Base-by-base conservation (phyloP, 2,888 invertebrate genomes). In the Eilema griseolum region DNA sequence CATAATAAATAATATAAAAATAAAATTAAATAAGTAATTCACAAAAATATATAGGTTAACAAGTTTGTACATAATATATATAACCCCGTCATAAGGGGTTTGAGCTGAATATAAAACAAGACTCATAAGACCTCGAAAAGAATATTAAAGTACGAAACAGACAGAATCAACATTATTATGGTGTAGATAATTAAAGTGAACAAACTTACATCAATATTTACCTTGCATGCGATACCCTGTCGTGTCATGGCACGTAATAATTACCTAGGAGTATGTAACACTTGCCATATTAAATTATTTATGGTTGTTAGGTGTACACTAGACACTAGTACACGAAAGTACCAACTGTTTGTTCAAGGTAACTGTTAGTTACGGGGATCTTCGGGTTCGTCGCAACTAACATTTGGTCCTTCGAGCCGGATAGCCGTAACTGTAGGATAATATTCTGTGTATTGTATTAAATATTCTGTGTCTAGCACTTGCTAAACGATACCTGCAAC, bases 281-380 rank as follows among this genome's bases (percentile, higher is more conserved):
- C 37, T 56, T 26, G 41, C 52, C 46, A 10, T 11, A 41, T 26
- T 70, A 28, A 69, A 80, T 77, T 72, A 82, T 80, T 77, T 79
- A 73, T 59, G 61, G 4, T 33, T 24, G 61, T 31, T 61, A 33
- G 67, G 68, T 63, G 66, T 65, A 69, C 68, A 66, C 65, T n/a
- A 52, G 61, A 28, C 60, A 20, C 12, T 60, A 56, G n/a, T n/a
- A n/a, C 56, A 28, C 5, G 41, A 24, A 69, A 14, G 61, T 73
- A 78, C 61, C 68, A 56, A 67, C 52, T 71, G 67, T 82, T 77
- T 75, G 70, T 71, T 63, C 76, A 81, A 75, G 75, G 80, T 69
- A 71, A 72, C 69, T 56, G 68, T 66, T 61, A 66, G 63, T 26
- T 37, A 37, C 4, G 66, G n/a, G n/a, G n/a, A n/a, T n/a, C n/a